Conservation (phyloP, 37 sponge, comb jelly and placozoan species). For the Spongilla lacustris region DNA sequence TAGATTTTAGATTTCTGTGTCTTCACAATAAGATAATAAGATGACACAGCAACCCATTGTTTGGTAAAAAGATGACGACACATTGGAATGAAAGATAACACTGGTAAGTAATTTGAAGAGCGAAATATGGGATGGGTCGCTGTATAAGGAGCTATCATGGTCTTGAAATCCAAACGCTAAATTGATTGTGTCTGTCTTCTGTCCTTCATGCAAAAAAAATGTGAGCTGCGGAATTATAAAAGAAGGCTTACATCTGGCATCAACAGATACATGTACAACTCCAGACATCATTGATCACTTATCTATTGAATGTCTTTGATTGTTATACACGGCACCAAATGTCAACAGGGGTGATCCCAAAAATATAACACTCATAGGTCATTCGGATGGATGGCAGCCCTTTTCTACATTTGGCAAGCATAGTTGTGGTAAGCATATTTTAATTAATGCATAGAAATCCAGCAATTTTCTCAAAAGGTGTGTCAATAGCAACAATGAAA, state of each 20-base stretch:
- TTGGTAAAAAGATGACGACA: conserved; percentile 19
- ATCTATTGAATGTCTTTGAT: background rate
- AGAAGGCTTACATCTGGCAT: background rate
- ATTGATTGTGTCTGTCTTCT: background rate
- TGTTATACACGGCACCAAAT: background rate
- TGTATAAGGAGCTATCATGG: conserved; percentile 18
- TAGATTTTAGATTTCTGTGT: background rate
- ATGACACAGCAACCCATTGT: background rate
- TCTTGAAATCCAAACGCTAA: conserved; percentile 13
- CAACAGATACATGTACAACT: background rate
- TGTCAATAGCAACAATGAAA: conserved; percentile 28
- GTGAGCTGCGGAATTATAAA: background rate
- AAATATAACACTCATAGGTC: conserved; percentile 29
- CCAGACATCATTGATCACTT: background rate
- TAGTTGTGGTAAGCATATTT: conserved; percentile 19
- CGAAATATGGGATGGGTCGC: conserved; percentile 29
- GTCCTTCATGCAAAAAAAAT: background rate
- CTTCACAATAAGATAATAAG: background rate
- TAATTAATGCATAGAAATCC: background rate
- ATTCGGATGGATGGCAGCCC: conserved; percentile 44
- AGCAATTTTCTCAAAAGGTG: conserved; percentile 4
- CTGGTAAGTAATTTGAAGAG: background rate
- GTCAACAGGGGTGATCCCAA: conserved; percentile 27
- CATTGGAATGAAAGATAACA: conserved; percentile 25
- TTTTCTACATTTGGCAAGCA: conserved; percentile 16